A percentile compares a stretch with the other conserved stretches of the same genome.
These are phyloP conservation scores for Lysandra coridon DNA, from an alignment of 2,888 invertebrate species.

Conservation along the genomic window DNA sequence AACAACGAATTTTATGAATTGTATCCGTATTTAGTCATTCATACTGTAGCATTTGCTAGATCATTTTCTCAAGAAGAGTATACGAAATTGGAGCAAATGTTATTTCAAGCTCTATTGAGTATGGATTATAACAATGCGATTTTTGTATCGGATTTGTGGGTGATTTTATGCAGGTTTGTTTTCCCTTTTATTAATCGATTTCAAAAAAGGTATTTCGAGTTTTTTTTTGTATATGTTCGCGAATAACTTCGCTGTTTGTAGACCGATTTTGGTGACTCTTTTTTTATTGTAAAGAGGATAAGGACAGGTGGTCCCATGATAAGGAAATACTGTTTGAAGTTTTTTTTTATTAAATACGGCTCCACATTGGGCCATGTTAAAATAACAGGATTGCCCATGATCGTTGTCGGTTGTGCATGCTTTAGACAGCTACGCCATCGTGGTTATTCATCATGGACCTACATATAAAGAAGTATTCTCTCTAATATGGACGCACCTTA, in stretches of 20 bases:
- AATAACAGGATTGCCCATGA: too few relatives aligned
- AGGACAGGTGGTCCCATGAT: too few relatives aligned
- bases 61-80: conserved; percentile 52
- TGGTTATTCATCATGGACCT: too few relatives aligned
- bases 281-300: too few relatives aligned
- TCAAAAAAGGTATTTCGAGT: not conserved
- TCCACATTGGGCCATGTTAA: not conserved
- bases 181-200: conserved; percentile 25
- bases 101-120: conserved; percentile 56
- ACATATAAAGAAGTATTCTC: too few relatives aligned
- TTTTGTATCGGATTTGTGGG: conserved; percentile 64
- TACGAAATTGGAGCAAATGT: conserved; percentile 49
- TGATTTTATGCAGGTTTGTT: conserved; percentile 57
- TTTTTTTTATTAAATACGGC: too few relatives aligned
- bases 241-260: too few relatives aligned
- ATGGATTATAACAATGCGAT: conserved; percentile 54
- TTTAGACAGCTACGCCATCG: too few relatives aligned
- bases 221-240: not conserved
- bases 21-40: conserved; percentile 55
- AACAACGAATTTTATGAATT: conserved; percentile 45
- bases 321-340: too few relatives aligned
- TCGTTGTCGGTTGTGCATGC: too few relatives aligned
- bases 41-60: conserved; percentile 48
- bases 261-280: too few relatives aligned
- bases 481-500: too few relatives aligned